Percentiles rank a stretch among this genome's conserved stretches.
Evolutionary conservation across 2,797 vertebrate genomes (phyloP).

Genomic region (Darevskia mixta): DNA sequence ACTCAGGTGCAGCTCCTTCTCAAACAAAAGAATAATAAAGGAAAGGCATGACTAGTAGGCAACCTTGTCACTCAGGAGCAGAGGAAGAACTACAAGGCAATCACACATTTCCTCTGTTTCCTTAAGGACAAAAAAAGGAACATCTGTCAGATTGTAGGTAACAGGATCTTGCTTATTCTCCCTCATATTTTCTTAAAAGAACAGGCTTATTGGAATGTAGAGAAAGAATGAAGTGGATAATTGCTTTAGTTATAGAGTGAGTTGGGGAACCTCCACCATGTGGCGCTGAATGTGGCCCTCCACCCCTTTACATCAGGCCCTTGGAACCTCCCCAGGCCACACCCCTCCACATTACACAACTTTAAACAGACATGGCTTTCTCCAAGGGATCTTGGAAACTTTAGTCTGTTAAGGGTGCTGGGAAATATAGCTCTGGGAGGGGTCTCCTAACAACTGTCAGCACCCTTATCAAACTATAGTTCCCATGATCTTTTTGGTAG

Average conservation of each 20-base stretch:
- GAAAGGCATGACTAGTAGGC: conserved; percentile 50
- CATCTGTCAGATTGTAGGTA: conserved; percentile 59
- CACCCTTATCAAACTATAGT: too few species aligned
- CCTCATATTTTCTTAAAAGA: neutral
- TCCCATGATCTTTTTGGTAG: too few species aligned
- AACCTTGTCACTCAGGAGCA: conserved; percentile 38
- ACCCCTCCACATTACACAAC: too few species aligned
- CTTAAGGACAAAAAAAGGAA: conserved; percentile 60
- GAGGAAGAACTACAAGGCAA: conserved; percentile 48
- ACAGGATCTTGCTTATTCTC: conserved; percentile 3
- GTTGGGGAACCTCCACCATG: neutral
- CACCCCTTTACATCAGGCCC: too few species aligned
- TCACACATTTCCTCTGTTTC: conserved; percentile 37
- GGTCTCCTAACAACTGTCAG: too few species aligned
- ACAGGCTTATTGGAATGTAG: neutral
- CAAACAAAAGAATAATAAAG: conserved; percentile 59
- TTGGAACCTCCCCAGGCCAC: too few species aligned
- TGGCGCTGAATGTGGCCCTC: too few species aligned
- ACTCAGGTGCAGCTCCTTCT: conserved; percentile 55
- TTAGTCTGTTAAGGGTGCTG: too few species aligned
- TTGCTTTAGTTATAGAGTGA: neutral
- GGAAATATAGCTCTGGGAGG: too few species aligned
- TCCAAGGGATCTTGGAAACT: too few species aligned
- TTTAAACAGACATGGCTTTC: too few species aligned
- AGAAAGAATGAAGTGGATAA: too few species aligned